Percentiles rank a stretch among this genome's conserved stretches.
Conservation (phyloP, 2,113 vertebrate species). For the Callorhinus ursinus region DNA sequence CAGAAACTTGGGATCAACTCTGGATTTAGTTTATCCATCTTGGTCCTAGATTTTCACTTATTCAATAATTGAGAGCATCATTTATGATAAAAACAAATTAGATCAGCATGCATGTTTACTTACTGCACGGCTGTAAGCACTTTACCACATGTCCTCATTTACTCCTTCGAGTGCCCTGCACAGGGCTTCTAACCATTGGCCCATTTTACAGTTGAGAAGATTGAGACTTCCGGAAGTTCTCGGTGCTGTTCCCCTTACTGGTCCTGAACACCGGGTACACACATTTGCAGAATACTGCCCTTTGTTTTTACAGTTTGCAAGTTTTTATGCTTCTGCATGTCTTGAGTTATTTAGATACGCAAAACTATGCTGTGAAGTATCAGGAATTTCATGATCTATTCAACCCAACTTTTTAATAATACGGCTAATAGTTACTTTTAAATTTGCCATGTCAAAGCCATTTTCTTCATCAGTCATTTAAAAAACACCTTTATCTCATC, state of each 20-base stretch:
- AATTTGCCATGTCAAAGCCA: not conserved
- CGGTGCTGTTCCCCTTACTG: not conserved
- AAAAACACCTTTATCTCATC: not conserved
- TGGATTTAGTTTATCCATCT: not conserved
- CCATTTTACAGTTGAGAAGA: not conserved
- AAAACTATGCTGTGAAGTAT: not conserved
- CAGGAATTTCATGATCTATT: not conserved
- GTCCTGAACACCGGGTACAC: not conserved
- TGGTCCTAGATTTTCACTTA: not conserved
- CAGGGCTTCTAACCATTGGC: not conserved
- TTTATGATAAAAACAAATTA: not conserved
- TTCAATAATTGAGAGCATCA: not conserved
- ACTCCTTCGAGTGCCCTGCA: not conserved
- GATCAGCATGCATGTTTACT: not conserved
- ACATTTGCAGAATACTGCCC: not conserved
- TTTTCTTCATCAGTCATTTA: not conserved
- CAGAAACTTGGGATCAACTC: not conserved
- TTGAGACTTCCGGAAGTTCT: not conserved
- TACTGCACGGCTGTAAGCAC: not conserved
- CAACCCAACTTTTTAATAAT: not conserved
- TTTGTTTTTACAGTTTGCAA: not conserved
- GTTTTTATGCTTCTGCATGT: not conserved
- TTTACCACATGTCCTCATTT: not conserved
- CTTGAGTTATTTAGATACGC: conserved; percentile 10
- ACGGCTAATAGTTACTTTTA: not conserved